Conservation (phyloP, 1,140 invertebrate genomes). For the Globodera rostochiensis region DNA sequence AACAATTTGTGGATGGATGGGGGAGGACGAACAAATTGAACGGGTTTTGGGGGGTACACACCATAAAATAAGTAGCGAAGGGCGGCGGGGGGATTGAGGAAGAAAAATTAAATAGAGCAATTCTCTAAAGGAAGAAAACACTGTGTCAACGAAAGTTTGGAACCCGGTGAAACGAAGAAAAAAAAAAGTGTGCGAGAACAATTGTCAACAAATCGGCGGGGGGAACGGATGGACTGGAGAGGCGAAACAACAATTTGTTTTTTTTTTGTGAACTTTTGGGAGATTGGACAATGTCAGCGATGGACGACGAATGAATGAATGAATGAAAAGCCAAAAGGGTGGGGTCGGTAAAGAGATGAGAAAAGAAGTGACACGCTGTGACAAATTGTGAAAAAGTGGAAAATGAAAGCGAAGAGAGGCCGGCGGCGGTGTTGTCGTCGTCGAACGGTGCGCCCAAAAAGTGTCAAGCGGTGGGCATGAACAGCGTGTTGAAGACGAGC, state of each 20-base stretch:
- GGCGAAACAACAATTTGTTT: too few relatives aligned
- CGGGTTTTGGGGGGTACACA: too few relatives aligned
- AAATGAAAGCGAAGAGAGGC: constrained; percentile 9
- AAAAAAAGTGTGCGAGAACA: neutral
- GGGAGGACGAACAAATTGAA: too few relatives aligned
- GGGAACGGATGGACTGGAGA: too few relatives aligned
- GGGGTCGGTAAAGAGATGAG: neutral
- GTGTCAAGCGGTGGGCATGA: constrained; percentile 20
- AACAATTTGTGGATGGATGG: too few relatives aligned
- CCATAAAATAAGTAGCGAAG: neutral
- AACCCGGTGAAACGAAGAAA: neutral
- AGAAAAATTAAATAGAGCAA: neutral
- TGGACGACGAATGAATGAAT: neutral
- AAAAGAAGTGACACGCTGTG: too few relatives aligned
- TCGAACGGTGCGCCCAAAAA: constrained; percentile 14
- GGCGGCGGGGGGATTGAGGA: neutral
- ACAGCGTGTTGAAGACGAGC: constrained; percentile 37
- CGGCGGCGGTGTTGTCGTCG: neutral
- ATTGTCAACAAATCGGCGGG: constrained; percentile 27
- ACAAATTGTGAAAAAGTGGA: neutral
- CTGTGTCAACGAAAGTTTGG: neutral
- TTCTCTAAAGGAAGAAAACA: neutral
- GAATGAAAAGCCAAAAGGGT: constrained; percentile 14
- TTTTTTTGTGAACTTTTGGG: too few relatives aligned
- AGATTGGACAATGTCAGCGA: too few relatives aligned